Evolutionary conservation across 2,113 vertebrate genomes (phyloP), one percentile per base, ranked within the genome.

Genomic region (Microcebus jonahi): DNA sequence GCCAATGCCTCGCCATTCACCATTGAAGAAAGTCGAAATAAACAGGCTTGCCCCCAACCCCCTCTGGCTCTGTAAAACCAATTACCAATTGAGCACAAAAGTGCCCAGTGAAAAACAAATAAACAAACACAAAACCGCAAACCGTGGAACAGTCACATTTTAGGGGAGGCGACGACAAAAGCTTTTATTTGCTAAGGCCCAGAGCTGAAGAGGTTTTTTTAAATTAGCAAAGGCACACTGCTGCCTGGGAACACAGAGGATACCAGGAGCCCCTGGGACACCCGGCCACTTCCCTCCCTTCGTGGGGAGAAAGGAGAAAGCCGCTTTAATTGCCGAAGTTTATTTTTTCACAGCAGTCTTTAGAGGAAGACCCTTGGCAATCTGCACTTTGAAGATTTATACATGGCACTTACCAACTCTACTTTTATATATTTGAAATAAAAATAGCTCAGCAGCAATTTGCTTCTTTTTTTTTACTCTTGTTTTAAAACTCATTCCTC

Each of bases 401-500:
- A 77, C 81, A 25, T 55, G 80, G 67, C 61, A 36, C 94, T 94
- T 92, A 90, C 63, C 81, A 92, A 23, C 76, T 82, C 93, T 57
- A 42, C 84, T 88, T 92, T 96, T 63, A 95, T 90, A 95, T 84
- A 95, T 95, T 92, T 97, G 96, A 94, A 96, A 97, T 97, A 97
- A 97, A 96, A 97, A 97, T 98, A 98, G 92, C 97, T 98, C 98
- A 95, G 97, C 93, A 93, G 98, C 98, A 98, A 98, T 98, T 98
- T 98, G 97, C 95, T 98, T 98, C 96, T 92, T 97, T 98, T 97
- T 98, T 86, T 65, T 77, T 1, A 70, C 83, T 98, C 98, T 98
- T 98, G 98, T 98, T 98, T 98, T 97, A 96, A 98, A 98, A 97
- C 97, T 97, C 97, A 96, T 97, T 98, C 97, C 97, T 98, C 97